Percentiles rank a stretch among this genome's conserved stretches.
phyloP scores from a whole-genome alignment of 2,888 invertebrate genomes.

The Plagodis pulveraria region DNA sequence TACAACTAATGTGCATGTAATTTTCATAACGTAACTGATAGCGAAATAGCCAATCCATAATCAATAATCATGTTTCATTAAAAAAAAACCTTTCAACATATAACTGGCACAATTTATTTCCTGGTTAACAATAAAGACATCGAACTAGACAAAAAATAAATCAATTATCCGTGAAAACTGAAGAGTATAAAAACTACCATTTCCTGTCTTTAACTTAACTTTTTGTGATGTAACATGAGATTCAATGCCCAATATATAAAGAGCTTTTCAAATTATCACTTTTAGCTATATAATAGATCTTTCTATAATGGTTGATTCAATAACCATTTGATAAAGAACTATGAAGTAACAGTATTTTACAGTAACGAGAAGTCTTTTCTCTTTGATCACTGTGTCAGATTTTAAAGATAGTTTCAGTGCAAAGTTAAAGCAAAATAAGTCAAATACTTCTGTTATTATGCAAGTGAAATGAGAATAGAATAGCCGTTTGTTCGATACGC shows the following conservation, averaged over 20 bases:
- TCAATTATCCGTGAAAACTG: conserved; percentile 37
- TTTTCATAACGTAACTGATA: conserved; percentile 17
- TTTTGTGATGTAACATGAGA: conserved; percentile 24
- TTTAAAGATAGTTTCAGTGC: conserved; percentile 10
- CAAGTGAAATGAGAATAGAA: conserved; percentile 54
- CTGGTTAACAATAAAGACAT: conserved; percentile 29
- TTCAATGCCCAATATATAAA: conserved; percentile 9
- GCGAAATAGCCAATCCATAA: conserved; percentile 12
- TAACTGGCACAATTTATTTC: conserved; percentile 16
- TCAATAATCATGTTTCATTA: conserved; percentile 10
- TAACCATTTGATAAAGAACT: conserved; percentile 19
- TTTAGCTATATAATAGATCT: conserved; percentile 2
- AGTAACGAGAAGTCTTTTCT: conserved; percentile 6
- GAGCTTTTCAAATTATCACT: conserved; percentile 3
- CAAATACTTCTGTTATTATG: conserved; percentile 65
- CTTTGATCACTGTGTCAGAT: conserved; percentile 11
- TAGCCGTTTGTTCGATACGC: conserved; percentile 52
- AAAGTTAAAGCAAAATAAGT: conserved; percentile 50
- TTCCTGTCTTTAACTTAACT: conserved; percentile 28
- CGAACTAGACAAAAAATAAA: conserved; percentile 23
- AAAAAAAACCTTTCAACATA: conserved; percentile 9
- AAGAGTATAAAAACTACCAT: conserved; percentile 23
- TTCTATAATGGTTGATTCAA: background rate
- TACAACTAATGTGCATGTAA: conserved; percentile 12
- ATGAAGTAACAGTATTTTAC: background rate